Evolutionary conservation across 2,888 invertebrate genomes (phyloP).

Genomic region (Sesia apiformis): DNA sequence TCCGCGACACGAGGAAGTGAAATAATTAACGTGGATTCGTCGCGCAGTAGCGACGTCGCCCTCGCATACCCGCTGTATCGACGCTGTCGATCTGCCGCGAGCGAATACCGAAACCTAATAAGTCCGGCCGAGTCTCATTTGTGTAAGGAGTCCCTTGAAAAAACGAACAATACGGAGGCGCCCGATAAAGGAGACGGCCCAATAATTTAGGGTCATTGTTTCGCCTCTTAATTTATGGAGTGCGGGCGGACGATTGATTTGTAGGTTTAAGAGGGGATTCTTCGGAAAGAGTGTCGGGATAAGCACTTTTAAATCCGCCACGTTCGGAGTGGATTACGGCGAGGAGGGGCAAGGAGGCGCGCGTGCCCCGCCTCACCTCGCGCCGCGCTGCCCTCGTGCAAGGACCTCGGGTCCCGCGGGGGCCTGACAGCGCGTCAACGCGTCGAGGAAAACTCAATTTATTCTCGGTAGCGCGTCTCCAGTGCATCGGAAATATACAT

Average conservation of each 20-base stretch:
- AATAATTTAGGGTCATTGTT: slow-evolving; percentile 74
- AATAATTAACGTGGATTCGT: slow-evolving; percentile 49
- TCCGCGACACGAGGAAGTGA: slow-evolving; percentile 38
- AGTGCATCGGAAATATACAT: slow-evolving; percentile 56
- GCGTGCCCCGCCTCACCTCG: no score
- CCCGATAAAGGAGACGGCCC: slow-evolving; percentile 64
- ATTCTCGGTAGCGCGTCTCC: slow-evolving; percentile 33
- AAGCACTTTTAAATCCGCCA: slow-evolving; percentile 43
- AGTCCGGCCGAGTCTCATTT: slow-evolving; percentile 68
- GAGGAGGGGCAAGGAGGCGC: slow-evolving; percentile 6
- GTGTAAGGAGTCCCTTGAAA: slow-evolving; percentile 59
- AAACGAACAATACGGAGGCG: slow-evolving; percentile 49
- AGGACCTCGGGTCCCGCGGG: slow-evolving; percentile 11
- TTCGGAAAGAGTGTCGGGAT: slow-evolving; percentile 44
- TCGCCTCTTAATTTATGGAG: slow-evolving; percentile 69
- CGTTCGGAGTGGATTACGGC: slow-evolving; percentile 18
- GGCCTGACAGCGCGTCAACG: slow-evolving; percentile 27
- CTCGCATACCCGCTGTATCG: slow-evolving; percentile 41
- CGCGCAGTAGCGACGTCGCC: slow-evolving; percentile 19
- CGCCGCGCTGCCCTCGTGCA: no score
- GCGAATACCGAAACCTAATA: slow-evolving; percentile 68
- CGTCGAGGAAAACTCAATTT: slow-evolving; percentile 51
- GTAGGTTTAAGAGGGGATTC: slow-evolving; percentile 57
- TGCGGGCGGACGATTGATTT: slow-evolving; percentile 68
- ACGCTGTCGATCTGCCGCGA: slow-evolving; percentile 52